These are phyloP conservation scores for Thaumatotibia leucotreta DNA, from an alignment of 1,140 invertebrate species.

Conservation along the genomic window DNA sequence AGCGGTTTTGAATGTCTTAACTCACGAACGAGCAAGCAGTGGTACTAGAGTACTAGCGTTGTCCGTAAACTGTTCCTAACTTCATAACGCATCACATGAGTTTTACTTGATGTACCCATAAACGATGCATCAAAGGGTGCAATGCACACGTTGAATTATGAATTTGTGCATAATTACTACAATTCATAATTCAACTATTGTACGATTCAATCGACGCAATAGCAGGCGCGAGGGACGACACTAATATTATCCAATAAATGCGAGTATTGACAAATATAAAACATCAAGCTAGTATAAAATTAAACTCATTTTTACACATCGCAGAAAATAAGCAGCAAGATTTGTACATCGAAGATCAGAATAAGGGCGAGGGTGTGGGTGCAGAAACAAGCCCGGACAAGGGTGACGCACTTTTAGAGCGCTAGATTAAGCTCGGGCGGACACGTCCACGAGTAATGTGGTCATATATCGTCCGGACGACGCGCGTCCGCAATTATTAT, in stretches of 20 bases:
- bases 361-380: constrained; percentile 31
- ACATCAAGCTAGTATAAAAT: neutral
- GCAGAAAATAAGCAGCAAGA: neutral
- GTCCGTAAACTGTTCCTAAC: constrained; percentile 60
- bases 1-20: constrained; percentile 77
- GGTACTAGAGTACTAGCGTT: constrained; percentile 47
- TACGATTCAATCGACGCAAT: neutral
- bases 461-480: constrained; percentile 67
- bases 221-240: neutral
- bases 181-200: neutral
- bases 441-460: constrained; percentile 71
- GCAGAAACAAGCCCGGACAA: constrained; percentile 31
- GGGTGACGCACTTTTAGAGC: constrained; percentile 53
- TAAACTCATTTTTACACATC: neutral
- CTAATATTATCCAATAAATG: neutral
- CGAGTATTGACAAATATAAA: neutral
- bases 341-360: constrained; percentile 23
- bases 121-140: too few species aligned
- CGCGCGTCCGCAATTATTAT: constrained; percentile 66
- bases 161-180: too few species aligned
- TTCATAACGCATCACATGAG: constrained; percentile 23
- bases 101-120: neutral
- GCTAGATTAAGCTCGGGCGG: constrained; percentile 63
- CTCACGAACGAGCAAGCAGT: constrained; percentile 66
- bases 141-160: too few species aligned